Evolutionary conservation across 2,113 vertebrate species (phyloP).

Genomic region (Jaculus jaculus): DNA sequence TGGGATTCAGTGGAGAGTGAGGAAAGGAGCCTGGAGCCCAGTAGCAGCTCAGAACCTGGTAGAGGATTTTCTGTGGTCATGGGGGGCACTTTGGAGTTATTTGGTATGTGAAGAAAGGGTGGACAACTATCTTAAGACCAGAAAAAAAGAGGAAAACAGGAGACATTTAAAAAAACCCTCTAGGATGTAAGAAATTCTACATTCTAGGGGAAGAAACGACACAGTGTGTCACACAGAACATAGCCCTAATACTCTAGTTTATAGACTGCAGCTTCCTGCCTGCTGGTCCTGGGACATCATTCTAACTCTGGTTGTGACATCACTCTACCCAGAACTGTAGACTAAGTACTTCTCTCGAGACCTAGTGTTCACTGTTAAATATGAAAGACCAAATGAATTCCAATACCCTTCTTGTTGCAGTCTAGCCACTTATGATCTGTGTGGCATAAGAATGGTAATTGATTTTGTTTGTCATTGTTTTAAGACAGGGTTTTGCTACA

Average conservation of each 20-base stretch:
- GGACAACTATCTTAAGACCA: not conserved
- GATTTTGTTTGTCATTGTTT: not conserved
- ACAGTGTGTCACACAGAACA: not conserved
- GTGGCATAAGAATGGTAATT: not conserved
- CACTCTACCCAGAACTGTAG: not conserved
- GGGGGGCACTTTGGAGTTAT: not conserved
- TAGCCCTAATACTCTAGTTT: not conserved
- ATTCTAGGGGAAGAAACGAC: not conserved
- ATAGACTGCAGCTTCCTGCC: not conserved
- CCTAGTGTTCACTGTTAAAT: slow-evolving; percentile 23
- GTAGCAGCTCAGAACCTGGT: not conserved
- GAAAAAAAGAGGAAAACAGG: slow-evolving; percentile 11
- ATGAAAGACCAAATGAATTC: slow-evolving; percentile 29
- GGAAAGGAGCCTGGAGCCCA: not conserved
- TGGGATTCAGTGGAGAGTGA: not conserved
- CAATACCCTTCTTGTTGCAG: not conserved
- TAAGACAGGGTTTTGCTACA: not conserved
- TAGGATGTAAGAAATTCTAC: not conserved
- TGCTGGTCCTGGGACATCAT: not conserved
- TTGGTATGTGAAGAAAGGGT: not conserved
- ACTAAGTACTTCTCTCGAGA: slow-evolving; percentile 1
- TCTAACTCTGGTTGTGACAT: slow-evolving; percentile 26
- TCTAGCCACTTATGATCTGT: not conserved
- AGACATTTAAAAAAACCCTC: not conserved
- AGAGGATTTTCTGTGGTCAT: not conserved